A percentile compares a stretch with the other conserved stretches of the same genome.
Evolutionary conservation across 2,113 vertebrate species (phyloP).

Genomic region (Hemiscyllium ocellatum): DNA sequence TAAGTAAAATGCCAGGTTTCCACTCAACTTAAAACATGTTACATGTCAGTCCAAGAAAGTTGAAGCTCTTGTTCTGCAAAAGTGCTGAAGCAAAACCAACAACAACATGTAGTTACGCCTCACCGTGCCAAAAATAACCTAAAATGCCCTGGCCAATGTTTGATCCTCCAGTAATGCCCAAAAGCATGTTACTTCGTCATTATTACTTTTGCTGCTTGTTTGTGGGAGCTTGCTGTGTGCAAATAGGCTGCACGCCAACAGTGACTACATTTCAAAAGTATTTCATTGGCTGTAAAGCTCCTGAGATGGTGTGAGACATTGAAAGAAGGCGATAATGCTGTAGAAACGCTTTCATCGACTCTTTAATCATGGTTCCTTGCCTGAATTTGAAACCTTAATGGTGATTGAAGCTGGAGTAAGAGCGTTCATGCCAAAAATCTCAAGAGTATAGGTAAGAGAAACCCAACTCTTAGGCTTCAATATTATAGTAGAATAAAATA

Average conservation of each 20-base stretch:
- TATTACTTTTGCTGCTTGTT: background rate
- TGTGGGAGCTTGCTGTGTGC: background rate
- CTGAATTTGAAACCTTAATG: background rate
- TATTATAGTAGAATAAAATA: background rate
- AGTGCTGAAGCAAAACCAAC: background rate
- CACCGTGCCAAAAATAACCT: background rate
- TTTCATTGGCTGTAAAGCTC: background rate
- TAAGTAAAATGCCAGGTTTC: background rate
- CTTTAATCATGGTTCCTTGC: background rate
- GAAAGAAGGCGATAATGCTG: too few species aligned
- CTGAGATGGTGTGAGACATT: background rate
- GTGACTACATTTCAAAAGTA: background rate
- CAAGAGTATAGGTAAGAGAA: background rate
- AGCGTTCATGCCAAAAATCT: background rate
- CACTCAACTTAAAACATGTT: conserved; percentile 6
- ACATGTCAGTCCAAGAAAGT: background rate
- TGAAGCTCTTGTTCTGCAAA: background rate
- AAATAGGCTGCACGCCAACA: background rate
- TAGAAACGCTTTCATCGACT: too few species aligned
- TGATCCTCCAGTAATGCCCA: background rate
- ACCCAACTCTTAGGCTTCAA: background rate
- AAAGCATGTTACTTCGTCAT: background rate
- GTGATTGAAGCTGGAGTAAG: background rate
- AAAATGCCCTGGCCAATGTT: background rate
- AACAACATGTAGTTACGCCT: background rate